Evolutionary conservation across 2,888 invertebrate species (phyloP), one percentile per base, ranked within the genome.

Genomic region (Nudaria mundana): DNA sequence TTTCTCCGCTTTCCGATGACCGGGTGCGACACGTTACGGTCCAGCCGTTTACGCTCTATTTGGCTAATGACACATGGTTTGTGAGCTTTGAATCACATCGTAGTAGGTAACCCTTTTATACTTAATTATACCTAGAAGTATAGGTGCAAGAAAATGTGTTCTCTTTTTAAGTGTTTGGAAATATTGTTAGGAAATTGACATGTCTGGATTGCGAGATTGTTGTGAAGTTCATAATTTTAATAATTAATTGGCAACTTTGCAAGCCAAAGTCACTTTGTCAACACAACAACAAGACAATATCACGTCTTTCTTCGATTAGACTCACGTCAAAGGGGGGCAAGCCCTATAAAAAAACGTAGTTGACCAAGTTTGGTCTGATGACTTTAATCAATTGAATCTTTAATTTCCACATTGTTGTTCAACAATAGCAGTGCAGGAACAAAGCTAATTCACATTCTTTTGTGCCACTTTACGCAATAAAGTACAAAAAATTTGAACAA

Each of bases 401-500:
- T 25, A 25, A 5, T 25, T 25, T 25, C 4, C 12, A 24, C 30
- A 35, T 32, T 30, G 30, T 12, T 11, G 12, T 25, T 1, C 24
- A 6, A 25, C 10, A 12, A 6, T 6, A 25, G 35, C 29, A 20
- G 28, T 36, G 23, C 23, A 30, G 34, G 31, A 34, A 25, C 12
- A 25, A 25, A 25, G 10, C 6, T 11, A 25, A 25, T 25, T 12
- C 24, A 20, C 3, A 24, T 7, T 7, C 15, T 32, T 11, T 38
- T 44, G 44, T 46, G 41, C 47, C 42, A 35, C 35, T 43, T 32
- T 30, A 40, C 34, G 33, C 48, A 38, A 53, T 42, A 31, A 35
- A 35, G 35, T 40, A 18, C 47, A 52, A 54, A 64, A 61, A 59
- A 58, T 55, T 44, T 37, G 58, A 55, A 50, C 50, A 50, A 56